Evolutionary conservation across 2,113 vertebrate genomes (phyloP), one percentile per base, ranked within the genome.

Genomic region (Megaceryle maxima): DNA sequence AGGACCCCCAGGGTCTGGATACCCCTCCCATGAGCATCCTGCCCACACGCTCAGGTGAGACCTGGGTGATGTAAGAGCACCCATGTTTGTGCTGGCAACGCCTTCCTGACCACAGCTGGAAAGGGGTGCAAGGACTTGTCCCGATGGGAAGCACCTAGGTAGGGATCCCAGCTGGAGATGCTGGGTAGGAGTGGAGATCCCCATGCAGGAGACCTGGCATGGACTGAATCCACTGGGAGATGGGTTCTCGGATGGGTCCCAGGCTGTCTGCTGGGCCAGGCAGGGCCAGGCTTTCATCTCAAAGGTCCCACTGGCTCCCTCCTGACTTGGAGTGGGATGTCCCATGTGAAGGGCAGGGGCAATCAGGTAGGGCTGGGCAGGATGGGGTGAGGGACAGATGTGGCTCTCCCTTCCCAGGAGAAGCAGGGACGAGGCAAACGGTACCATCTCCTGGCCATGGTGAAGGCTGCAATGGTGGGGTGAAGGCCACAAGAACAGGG

Each of bases 211-310:
- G 15, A 51, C 10, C 11, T 6, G 3, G 44, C 4, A 8, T 35
- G n/a, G 63, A 3, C 55, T 1, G 0, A 37, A 26, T 6, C 11
- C 0, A 0, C 14, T 9, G 31, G n/a, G 19, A 73, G 11, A 26
- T 1, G 16, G 29, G 31, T 33, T 31, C 31, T 13, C 15, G 25
- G 63, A 26, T 6, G 43, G 29, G 48, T 33, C 31, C n/a, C 35
- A 50, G n/a, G n/a, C 56, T 15, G 29, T 39, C 20, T 15, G 21
- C 16, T 9, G 57, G 22, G 28, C 18, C 37, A 24, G n/a, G 31
- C 13, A 12, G 33, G 16, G 44, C 29, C 81, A 29, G 29, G 17
- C 17, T 60, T 60, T 50, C 18, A 8, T 12, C 48, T 14, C 41
- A 41, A 29, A 33, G 18, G 39, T 37, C 53, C 63, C 60, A 37